Conservation (phyloP, 2,113 vertebrate genomes). For the Nannobrachium achirus region DNA sequence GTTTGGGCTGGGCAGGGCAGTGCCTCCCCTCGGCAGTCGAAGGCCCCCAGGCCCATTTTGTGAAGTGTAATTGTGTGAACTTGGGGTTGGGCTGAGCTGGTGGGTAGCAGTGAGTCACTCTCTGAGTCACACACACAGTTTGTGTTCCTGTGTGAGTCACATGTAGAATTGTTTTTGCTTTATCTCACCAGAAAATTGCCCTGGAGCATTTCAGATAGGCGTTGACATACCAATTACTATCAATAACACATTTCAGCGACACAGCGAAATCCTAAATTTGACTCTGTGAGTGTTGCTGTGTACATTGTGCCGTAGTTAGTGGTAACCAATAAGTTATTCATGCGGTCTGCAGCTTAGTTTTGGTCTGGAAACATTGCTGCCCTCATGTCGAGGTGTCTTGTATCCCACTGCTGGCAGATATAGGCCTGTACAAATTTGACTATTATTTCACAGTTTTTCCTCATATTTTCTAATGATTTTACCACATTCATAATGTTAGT, state of each 20-base stretch:
- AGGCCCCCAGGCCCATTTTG: constrained; percentile 53
- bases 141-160: constrained; percentile 81
- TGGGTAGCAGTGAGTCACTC: constrained; percentile 80
- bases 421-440: constrained; percentile 1
- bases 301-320: background rate
- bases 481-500: constrained; percentile 1
- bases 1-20: constrained; percentile 57
- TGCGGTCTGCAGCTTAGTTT: background rate
- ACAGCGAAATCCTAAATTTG: background rate
- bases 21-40: constrained; percentile 59
- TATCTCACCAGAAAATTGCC: constrained; percentile 72
- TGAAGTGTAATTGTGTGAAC: constrained; percentile 55
- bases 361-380: no score
- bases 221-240: constrained; percentile 40
- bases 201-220: constrained; percentile 29
- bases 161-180: constrained; percentile 77
- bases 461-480: constrained; percentile 3
- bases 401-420: constrained; percentile 10
- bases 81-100: constrained; percentile 55
- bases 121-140: constrained; percentile 76
- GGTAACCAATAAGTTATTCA: constrained; percentile 3
- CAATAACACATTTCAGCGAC: constrained; percentile 15
- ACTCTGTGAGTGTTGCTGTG: background rate
- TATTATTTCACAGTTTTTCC: background rate
- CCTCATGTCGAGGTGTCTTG: background rate